Percentiles rank a stretch among this genome's conserved stretches.
phyloP scores from a whole-genome alignment of 2,797 vertebrate genomes.

The Pangasius sanitwongsei region DNA sequence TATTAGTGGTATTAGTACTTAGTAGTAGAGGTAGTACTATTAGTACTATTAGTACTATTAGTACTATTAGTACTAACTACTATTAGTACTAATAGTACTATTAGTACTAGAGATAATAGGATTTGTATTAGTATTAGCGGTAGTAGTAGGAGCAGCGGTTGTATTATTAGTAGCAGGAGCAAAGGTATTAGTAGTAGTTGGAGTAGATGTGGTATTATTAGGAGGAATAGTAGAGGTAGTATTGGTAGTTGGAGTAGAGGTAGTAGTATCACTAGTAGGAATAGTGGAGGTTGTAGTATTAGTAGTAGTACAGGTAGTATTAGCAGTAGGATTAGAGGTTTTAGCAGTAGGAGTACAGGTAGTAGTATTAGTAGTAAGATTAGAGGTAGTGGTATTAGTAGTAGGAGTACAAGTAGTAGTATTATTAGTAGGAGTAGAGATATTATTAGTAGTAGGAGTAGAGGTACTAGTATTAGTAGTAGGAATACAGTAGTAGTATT shows the following conservation, averaged over 20 bases:
- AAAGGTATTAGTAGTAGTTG: neutral
- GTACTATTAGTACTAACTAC: no score
- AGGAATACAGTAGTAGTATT: no score
- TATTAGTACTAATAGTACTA: no score
- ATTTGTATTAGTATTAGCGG: neutral
- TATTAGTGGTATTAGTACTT: no score
- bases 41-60: no score
- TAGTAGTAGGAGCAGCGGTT: neutral
- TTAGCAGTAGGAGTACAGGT: no score
- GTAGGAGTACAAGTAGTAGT: neutral
- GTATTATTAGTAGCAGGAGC: neutral
- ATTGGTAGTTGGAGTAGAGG: neutral
- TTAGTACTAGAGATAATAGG: fast-evolving
- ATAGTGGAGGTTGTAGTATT: neutral
- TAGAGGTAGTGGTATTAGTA: neutral
- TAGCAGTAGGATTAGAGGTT: neutral
- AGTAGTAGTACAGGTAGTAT: neutral
- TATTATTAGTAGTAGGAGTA: neutral
- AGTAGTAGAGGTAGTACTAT: neutral
- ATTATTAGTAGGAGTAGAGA: neutral
- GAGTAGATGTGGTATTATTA: neutral
- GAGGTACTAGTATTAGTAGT: no score
- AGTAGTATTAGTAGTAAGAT: no score
- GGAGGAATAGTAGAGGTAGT: neutral
- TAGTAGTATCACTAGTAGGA: neutral